A percentile compares a stretch with the other conserved stretches of the same genome.
phyloP scores from a whole-genome alignment of 2,113 vertebrate genomes.

The Eurystomus gularis region DNA sequence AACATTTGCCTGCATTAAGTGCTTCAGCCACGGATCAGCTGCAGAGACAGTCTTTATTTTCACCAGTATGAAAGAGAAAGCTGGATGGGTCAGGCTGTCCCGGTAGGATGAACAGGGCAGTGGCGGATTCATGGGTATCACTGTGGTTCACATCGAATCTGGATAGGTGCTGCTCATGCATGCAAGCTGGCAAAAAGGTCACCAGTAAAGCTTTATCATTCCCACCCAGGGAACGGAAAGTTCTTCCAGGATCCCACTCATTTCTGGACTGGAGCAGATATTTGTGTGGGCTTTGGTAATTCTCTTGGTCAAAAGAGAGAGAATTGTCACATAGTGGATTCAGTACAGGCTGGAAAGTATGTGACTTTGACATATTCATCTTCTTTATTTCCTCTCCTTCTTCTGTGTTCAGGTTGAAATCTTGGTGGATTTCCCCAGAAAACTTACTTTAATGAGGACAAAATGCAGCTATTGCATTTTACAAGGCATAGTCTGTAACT shows the following conservation, averaged over 20 bases:
- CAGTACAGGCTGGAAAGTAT: not conserved
- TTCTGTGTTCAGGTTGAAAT: not conserved
- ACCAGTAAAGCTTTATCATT: not conserved
- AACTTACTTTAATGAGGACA: not conserved
- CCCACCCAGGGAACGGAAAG: not conserved
- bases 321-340: not conserved
- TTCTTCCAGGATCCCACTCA: not conserved
- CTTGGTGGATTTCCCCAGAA: not conserved
- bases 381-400: not conserved
- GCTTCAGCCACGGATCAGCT: not conserved
- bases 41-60: not conserved
- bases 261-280: not conserved
- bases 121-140: not conserved
- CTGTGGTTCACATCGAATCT: not conserved
- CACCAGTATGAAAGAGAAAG: not conserved
- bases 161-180: accelerated
- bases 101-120: not conserved
- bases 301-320: not conserved
- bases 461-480: not conserved
- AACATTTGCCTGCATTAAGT: not conserved
- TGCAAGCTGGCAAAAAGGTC: not conserved
- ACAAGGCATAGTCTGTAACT: not conserved
- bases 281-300: not conserved
- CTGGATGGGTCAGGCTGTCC: not conserved
- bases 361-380: not conserved